Base-by-base conservation (phyloP, 1,140 invertebrate genomes). In the Listronotus oregonensis region DNA sequence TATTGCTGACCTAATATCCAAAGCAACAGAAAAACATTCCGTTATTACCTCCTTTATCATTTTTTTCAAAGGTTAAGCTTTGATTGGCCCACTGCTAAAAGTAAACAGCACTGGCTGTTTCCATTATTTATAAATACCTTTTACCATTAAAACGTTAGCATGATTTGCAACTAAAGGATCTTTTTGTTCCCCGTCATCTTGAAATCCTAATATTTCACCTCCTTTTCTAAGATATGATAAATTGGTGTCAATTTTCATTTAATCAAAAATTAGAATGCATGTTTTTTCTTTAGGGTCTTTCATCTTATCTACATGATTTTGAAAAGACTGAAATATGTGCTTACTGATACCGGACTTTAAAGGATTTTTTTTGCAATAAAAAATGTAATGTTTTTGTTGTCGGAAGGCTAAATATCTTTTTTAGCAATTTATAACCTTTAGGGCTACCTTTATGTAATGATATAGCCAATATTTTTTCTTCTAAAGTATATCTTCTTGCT, bases 251-350 rank as follows among this genome's bases (percentile, higher is more conserved):
- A 65, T 17, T n/a, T 40, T 3, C 55, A 65, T 47, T 65, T 65
- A 54, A 65, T 65, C 63, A 40, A 59, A 65, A 15, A 59, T 50
- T 10, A 64, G 12, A 17, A 32, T 43, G 32, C 44, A 49, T 8
- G 1, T 12, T 37, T 47, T 43, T 12, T 64, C 37, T 7, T 10
- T 42, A 1, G 9, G 6, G 9, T 56, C 43, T n/a, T n/a, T n/a
- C 44, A 64, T 40, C 17, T 56, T 64, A 14, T 6, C 2, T 40
- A 56, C 39, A 8, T 17, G 2, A 6, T 55, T 9, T 15, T 46
- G 56, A 8, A 64, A 55, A 64, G 8, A 43, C 1, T 14, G 18
- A 27, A 64, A 32, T 14, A 64, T 40, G 11, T 21, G 18, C 43
- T 56, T 12, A 64, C 56, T 64, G 8, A 64, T 6, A 1, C 50